A percentile compares a stretch with the other conserved stretches of the same genome.
phyloP scores from a whole-genome alignment of 2,888 invertebrate genomes.

The Fragum sueziense region DNA sequence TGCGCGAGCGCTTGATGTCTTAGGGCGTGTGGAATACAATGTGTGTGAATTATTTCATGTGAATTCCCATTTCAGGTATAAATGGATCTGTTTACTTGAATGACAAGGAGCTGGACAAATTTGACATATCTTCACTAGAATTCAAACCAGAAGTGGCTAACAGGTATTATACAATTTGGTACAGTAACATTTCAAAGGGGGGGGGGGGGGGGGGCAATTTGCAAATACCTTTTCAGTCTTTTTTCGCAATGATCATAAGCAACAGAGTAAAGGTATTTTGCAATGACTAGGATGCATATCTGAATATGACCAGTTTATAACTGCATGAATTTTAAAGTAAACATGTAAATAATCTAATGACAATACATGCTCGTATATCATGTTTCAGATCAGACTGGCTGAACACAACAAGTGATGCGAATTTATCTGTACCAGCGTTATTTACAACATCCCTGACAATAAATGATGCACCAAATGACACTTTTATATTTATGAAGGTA shows the following conservation, averaged over 20 bases:
- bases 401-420: not conserved
- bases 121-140: conserved; percentile 84
- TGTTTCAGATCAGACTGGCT: conserved; percentile 22
- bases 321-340: not conserved
- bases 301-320: no score
- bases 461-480: conserved; percentile 43
- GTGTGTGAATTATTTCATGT: no score
- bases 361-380: no score
- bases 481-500: conserved; percentile 64
- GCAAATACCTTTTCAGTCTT: no score
- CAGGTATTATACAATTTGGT: conserved; percentile 56
- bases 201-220: no score
- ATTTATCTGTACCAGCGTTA: conserved; percentile 31
- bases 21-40: no score
- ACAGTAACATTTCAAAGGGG: no score
- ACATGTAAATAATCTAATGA: not conserved
- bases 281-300: no score
- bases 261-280: no score
- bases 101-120: conserved; percentile 80
- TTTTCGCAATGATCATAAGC: no score
- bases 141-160: conserved; percentile 81
- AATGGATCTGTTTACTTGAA: conserved; percentile 83
- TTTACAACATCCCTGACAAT: conserved; percentile 48
- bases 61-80: conserved; percentile 66
- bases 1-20: no score